phyloP scores from a whole-genome alignment of 2,888 invertebrate species.

The Antitype chi region DNA sequence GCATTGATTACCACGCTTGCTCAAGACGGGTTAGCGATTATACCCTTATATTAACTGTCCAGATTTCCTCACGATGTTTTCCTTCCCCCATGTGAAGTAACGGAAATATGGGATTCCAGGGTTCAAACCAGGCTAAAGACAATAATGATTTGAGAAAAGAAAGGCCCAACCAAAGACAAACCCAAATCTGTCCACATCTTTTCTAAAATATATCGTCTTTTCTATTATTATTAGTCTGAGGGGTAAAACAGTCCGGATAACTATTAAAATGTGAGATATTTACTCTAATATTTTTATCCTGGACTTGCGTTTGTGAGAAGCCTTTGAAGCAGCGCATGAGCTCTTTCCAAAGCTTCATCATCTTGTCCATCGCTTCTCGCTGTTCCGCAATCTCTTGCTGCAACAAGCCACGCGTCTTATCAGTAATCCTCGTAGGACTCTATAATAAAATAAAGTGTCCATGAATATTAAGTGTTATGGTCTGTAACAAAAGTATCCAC shows the following conservation, averaged over 20 bases:
- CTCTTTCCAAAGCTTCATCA: conserved; percentile 89
- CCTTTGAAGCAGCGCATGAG: conserved; percentile 88
- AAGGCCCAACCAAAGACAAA: too few relatives aligned
- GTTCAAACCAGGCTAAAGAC: not conserved
- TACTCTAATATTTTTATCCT: conserved; percentile 79
- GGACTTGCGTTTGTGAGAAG: conserved; percentile 77
- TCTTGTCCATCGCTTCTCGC: conserved; percentile 88
- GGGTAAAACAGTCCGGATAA: not conserved
- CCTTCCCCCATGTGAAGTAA: too few relatives aligned
- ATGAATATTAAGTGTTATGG: not conserved
- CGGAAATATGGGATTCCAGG: not conserved
- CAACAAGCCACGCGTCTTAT: conserved; percentile 35
- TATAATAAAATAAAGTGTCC: conserved; percentile 9
- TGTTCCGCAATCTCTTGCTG: conserved; percentile 88
- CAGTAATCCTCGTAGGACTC: conserved; percentile 6
- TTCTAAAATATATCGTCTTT: not conserved
- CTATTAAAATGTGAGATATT: conserved; percentile 10
- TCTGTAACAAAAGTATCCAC: not conserved
- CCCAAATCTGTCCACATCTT: not conserved
- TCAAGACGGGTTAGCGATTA: not conserved
- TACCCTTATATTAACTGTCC: not conserved
- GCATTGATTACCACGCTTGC: not conserved
- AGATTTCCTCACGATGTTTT: not conserved
- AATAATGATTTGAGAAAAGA: not conserved
- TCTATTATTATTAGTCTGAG: not conserved